Conservation (phyloP, 2,797 vertebrate species). For the Myotis vivesi region DNA sequence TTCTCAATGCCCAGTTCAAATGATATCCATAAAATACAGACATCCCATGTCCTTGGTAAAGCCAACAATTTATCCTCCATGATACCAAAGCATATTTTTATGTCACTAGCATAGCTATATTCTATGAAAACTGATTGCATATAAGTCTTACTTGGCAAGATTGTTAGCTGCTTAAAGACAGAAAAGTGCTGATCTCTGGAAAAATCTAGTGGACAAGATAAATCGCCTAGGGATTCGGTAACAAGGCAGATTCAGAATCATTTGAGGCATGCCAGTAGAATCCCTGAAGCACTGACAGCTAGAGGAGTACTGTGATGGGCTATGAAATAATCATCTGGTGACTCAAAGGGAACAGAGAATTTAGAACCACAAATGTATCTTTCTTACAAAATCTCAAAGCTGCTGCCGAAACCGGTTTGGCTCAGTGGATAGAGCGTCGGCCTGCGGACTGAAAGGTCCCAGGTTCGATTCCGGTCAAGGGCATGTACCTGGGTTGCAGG, state of each 20-base stretch:
- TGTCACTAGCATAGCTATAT: background rate
- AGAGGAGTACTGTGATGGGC: background rate
- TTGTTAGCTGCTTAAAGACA: background rate
- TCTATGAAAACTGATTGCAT: background rate
- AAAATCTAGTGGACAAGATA: background rate
- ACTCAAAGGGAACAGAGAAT: background rate
- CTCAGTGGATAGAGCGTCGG: too few species aligned
- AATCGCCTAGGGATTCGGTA: accelerated
- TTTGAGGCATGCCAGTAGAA: background rate
- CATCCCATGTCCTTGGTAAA: background rate
- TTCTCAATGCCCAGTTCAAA: background rate
- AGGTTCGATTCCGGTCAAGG: too few species aligned
- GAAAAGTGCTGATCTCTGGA: background rate
- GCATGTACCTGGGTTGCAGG: too few species aligned
- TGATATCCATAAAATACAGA: background rate
- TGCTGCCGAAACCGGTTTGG: too few species aligned
- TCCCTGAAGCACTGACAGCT: background rate
- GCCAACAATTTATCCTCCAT: background rate
- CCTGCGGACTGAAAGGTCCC: too few species aligned
- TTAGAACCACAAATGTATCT: background rate
- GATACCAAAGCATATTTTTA: background rate
- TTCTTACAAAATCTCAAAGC: background rate
- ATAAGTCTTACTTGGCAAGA: background rate
- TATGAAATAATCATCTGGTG: background rate
- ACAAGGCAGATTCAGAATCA: background rate